A percentile compares a stretch with the other conserved stretches of the same genome.
These are phyloP conservation scores for Epicampocera succincta DNA, from an alignment of 2,888 invertebrate genomes.

Conservation along the genomic window DNA sequence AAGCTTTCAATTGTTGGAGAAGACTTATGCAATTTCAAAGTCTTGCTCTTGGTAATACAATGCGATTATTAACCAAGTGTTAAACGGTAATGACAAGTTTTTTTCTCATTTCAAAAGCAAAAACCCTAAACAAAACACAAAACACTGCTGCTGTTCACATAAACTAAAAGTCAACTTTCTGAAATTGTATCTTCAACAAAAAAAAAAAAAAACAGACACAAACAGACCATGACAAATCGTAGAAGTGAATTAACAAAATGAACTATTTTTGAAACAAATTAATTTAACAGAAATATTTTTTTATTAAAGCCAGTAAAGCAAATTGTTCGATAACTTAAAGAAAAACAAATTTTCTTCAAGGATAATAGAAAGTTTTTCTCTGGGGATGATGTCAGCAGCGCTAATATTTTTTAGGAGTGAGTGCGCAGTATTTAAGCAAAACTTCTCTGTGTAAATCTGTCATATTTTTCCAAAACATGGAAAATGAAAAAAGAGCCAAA, in stretches of 20 bases:
- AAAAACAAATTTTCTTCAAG: neutral
- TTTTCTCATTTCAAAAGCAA: slow-evolving; percentile 3
- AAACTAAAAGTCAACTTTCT: slow-evolving; percentile 24
- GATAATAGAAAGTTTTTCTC: slow-evolving; percentile 2
- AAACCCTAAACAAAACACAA: neutral
- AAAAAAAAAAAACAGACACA: too few relatives aligned
- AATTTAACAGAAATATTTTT: slow-evolving; percentile 15
- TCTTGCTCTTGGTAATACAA: slow-evolving; percentile 53
- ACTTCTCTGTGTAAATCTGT: neutral
- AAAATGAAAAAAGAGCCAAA: neutral
- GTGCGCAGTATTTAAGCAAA: neutral
- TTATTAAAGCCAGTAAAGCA: too few relatives aligned
- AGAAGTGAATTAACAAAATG: slow-evolving; percentile 3
- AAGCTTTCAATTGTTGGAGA: slow-evolving; percentile 25
- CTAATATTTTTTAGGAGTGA: neutral
- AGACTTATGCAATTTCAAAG: slow-evolving; percentile 53
- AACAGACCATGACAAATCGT: slow-evolving; percentile 33
- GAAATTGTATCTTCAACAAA: slow-evolving; percentile 46
- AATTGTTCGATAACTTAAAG: too few relatives aligned
- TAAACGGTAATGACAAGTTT: slow-evolving; percentile 59
- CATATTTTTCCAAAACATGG: slow-evolving; percentile 12
- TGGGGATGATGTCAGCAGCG: slow-evolving; percentile 20
- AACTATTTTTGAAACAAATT: slow-evolving; percentile 22
- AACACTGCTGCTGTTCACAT: neutral
- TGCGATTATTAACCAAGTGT: slow-evolving; percentile 52